Base-by-base conservation (phyloP, 2,113 vertebrate genomes). In the Polyodon spathula region DNA sequence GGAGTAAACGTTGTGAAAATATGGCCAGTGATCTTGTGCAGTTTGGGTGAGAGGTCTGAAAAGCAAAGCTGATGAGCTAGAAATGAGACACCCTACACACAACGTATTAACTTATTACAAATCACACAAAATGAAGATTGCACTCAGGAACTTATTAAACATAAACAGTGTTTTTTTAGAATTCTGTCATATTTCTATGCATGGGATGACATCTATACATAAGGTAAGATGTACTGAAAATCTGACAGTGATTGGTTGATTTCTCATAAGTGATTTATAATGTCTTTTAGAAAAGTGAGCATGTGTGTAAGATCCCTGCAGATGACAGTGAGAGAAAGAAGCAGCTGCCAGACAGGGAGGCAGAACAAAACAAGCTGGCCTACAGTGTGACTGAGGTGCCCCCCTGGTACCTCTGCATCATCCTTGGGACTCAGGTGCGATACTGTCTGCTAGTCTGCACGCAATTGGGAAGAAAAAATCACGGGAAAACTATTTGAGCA, bases 341-440 rank as follows among this genome's bases (percentile, higher is more conserved):
- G 6, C 50, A 50, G 37, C 68, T 62, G 6, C 10, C 68, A 10
- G 75, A 76, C 2, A 9, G 37, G 0, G 64, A 58, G 6, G 65
- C 43, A 8, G 72, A 71, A 8, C 40, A 4, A 15, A 76, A 71
- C 65, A 86, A 80, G 27, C 73, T 93, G 37, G 87, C 77, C 4
- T 97, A 95, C 9, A 66, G 77, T 1, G 65, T 98, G 52, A 90
- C 88, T 0, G 93, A 97, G 0, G 70, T 81, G 2, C 95, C 94
- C 2, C 93, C 95, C 0, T 97, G 93, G 95, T 87, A 97, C 70
- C 82, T 98, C 54, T 97, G 94, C 76, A 85, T 97, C 76, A 73
- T 98, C 62, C 66, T 98, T 57, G 96, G 94, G 44, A 85, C 93
- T 74, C 96, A 97, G 92, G 93, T 92, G 71, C 38, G 60, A 48